Evolutionary conservation across 1,140 invertebrate species (phyloP).

Genomic region (Leptestheria dahalacensis): DNA sequence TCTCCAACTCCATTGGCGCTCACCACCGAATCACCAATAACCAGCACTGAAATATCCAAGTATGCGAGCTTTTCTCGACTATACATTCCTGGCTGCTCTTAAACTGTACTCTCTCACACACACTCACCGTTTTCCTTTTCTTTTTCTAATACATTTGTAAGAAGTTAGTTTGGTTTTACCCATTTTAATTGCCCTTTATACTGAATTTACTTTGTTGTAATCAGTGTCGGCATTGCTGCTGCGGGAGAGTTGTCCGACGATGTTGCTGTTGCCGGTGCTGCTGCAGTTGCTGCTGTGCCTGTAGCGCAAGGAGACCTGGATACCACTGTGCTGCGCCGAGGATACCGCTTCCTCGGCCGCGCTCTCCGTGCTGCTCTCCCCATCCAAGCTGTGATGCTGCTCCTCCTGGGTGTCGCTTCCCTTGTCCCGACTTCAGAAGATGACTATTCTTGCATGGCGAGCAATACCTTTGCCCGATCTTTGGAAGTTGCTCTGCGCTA

Average conservation of each 20-base stretch:
- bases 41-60: not conserved
- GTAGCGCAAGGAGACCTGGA: constrained; percentile 36
- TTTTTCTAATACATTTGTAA: too few species aligned
- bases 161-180: not conserved
- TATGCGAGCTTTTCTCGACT: not conserved
- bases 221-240: not conserved
- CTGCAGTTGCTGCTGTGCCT: constrained; percentile 35
- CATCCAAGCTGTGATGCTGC: constrained; percentile 65
- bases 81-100: not conserved
- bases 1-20: constrained; percentile 2
- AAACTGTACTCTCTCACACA: not conserved
- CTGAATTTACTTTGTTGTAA: not conserved
- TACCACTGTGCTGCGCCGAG: constrained; percentile 47
- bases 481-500: constrained; percentile 72
- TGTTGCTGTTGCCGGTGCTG: constrained; percentile 22
- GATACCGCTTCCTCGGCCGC: constrained; percentile 65
- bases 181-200: constrained; percentile 1
- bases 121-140: too few species aligned
- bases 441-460: constrained; percentile 64
- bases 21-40: constrained; percentile 11
- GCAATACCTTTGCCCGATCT: constrained; percentile 50
- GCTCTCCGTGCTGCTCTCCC: constrained; percentile 77
- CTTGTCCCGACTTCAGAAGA: constrained; percentile 70
- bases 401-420: constrained; percentile 73
- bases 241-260: constrained; percentile 6